phyloP scores from a whole-genome alignment of 2,797 vertebrate species.

The Phoeniculus purpureus region DNA sequence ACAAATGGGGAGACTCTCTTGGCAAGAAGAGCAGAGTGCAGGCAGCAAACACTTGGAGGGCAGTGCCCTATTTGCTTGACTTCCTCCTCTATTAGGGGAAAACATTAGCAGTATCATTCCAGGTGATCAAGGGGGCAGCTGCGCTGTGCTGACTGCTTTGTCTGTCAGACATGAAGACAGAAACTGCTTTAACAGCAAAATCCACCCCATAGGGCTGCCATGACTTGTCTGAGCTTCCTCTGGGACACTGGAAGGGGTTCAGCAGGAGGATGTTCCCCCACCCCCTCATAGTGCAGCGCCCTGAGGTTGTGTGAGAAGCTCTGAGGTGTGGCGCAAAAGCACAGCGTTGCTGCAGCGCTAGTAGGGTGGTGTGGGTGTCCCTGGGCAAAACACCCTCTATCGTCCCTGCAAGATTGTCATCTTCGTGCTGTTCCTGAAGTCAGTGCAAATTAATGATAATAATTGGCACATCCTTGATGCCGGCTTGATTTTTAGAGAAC shows the following conservation, averaged over 20 bases:
- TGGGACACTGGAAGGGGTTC: neutral
- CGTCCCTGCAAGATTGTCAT: accelerated
- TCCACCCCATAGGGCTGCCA: accelerated
- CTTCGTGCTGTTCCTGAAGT: neutral
- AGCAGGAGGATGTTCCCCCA: neutral
- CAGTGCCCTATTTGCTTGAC: neutral
- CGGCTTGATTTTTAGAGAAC: neutral
- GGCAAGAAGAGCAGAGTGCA: neutral
- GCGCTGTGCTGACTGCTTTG: neutral
- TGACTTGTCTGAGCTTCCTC: neutral
- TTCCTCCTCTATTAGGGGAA: neutral
- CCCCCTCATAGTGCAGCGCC: accelerated
- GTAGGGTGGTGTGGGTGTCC: accelerated
- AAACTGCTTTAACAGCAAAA: neutral
- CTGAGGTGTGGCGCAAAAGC: neutral
- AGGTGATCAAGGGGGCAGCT: neutral
- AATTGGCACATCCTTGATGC: neutral
- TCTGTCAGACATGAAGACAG: neutral
- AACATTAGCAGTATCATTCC: accelerated
- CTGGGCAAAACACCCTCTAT: accelerated
- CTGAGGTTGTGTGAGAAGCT: accelerated
- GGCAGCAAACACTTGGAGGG: neutral
- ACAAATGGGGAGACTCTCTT: neutral
- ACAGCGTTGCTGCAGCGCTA: neutral
- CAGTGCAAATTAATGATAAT: neutral